These are phyloP conservation scores for Smutsia gigantea DNA, from an alignment of 2,797 vertebrate genomes.

Conservation along the genomic window DNA sequence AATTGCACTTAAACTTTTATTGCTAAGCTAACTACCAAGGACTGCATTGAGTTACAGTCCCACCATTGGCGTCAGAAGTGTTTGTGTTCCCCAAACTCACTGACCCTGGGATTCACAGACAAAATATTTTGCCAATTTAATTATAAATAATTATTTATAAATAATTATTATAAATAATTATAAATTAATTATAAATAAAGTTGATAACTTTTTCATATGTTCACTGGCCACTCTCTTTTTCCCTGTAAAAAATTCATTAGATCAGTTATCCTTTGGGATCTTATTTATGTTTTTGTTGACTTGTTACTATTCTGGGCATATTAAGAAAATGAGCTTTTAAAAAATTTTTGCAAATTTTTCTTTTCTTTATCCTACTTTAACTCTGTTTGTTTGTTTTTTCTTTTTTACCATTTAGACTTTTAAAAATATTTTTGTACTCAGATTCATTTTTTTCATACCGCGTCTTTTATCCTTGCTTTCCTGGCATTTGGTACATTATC, in stretches of 20 bases:
- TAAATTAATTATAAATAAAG: not conserved
- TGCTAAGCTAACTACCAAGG: not conserved
- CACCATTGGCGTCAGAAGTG: not conserved
- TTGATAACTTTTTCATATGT: not conserved
- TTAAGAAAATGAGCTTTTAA: constrained; percentile 2
- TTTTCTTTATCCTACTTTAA: not conserved
- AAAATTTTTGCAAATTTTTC: not conserved
- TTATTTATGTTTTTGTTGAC: not conserved
- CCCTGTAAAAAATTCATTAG: not conserved
- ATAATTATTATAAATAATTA: no score
- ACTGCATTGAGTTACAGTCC: not conserved
- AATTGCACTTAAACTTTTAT: not conserved
- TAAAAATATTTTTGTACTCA: not conserved
- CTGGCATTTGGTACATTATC: not conserved
- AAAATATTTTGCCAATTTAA: not conserved
- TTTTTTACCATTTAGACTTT: not conserved
- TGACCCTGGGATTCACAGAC: not conserved
- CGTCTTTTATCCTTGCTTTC: not conserved
- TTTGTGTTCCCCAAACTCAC: not conserved
- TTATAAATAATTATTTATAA: not conserved
- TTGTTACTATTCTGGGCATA: not conserved
- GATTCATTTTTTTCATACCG: not conserved
- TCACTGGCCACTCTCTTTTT: not conserved
- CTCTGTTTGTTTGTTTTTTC: not conserved
- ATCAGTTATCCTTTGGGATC: not conserved